phyloP scores from a whole-genome alignment of 2,888 invertebrate species.

The Agrilus biguttatus region DNA sequence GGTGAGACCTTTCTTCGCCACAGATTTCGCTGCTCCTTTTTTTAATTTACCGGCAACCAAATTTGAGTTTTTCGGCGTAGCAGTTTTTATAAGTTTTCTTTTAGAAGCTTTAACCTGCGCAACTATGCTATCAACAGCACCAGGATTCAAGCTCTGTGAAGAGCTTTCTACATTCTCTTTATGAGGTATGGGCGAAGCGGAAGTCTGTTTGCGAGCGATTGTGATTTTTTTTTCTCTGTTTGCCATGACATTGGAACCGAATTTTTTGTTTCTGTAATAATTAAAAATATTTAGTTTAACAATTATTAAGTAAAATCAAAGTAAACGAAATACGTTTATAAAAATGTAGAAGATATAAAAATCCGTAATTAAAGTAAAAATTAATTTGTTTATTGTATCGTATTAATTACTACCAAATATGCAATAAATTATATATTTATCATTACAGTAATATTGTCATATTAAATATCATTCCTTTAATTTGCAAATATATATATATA shows the following conservation, averaged over 20 bases:
- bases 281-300: constrained; percentile 4
- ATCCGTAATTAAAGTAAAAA: no score
- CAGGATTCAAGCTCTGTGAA: neutral
- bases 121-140: no score
- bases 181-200: constrained; percentile 19
- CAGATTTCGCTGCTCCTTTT: constrained; percentile 9
- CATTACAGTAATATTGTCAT: no score
- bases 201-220: constrained; percentile 24
- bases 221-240: constrained; percentile 28
- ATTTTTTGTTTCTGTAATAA: constrained; percentile 9
- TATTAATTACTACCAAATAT: no score
- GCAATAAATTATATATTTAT: no score
- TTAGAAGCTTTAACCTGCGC: no score
- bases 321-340: no score
- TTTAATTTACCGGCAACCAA: constrained; percentile 8
- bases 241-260: constrained; percentile 29
- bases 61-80: constrained; percentile 5
- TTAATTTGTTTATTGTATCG: no score
- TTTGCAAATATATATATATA: no score
- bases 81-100: constrained; percentile 3
- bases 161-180: constrained; percentile 16
- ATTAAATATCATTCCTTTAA: no score
- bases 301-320: no score
- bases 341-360: no score
- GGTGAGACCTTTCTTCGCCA: constrained; percentile 5